Conservation (phyloP, 2,888 invertebrate species). For the Melanargia galathea region DNA sequence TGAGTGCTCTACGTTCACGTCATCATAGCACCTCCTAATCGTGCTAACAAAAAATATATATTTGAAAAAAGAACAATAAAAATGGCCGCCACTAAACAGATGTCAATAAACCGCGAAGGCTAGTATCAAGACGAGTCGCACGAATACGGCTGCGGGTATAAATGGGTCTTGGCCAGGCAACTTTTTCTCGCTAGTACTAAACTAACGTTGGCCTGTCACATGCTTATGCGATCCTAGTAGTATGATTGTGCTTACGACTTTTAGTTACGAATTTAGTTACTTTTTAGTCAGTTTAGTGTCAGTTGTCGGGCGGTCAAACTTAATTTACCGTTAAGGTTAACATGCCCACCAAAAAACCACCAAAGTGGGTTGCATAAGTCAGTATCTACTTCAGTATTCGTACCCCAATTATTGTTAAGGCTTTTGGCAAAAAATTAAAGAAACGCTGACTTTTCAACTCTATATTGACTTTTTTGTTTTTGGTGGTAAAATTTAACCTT, state of each 20-base stretch:
- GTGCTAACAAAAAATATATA: constrained; percentile 17
- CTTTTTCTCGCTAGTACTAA: constrained; percentile 78
- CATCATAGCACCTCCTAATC: background rate
- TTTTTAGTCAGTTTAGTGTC: too few species aligned
- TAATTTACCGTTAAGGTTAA: too few species aligned
- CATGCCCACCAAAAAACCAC: too few species aligned
- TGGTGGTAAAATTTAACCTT: too few species aligned
- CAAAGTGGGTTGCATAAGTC: too few species aligned
- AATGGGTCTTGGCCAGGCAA: constrained; percentile 81
- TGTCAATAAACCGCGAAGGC: constrained; percentile 49
- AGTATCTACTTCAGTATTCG: too few species aligned
- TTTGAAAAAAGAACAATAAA: constrained; percentile 30
- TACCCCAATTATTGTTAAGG: too few species aligned
- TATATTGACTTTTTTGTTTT: too few species aligned
- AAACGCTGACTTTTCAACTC: too few species aligned
- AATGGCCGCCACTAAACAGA: constrained; percentile 44
- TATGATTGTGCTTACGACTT: constrained; percentile 26
- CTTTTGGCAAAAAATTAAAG: too few species aligned
- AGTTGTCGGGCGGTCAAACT: too few species aligned
- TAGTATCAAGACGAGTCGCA: constrained; percentile 68
- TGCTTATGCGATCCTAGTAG: constrained; percentile 63
- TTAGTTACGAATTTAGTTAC: constrained; percentile 14
- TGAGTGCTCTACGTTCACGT: background rate
- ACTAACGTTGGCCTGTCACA: constrained; percentile 63
- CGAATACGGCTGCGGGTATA: constrained; percentile 60